phyloP scores from a whole-genome alignment of 2,113 vertebrate species.

The Gavialis gangeticus region DNA sequence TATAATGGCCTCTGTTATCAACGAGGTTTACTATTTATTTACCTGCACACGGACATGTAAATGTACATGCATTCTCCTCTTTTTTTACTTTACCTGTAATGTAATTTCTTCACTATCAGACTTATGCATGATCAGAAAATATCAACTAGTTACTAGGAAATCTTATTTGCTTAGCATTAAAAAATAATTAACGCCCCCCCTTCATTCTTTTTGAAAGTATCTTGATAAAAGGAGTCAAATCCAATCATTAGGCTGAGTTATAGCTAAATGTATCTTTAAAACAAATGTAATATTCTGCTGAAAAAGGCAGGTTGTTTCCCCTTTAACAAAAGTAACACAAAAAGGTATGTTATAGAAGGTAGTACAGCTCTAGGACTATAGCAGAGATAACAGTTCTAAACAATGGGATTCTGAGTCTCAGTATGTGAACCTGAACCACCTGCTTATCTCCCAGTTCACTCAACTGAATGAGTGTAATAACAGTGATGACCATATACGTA shows the following conservation, averaged over 20 bases:
- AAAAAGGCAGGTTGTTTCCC: slow-evolving; percentile 11
- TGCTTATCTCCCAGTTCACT: not conserved
- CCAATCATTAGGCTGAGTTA: slow-evolving; percentile 73
- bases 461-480: not conserved
- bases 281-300: slow-evolving; percentile 48
- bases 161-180: slow-evolving; percentile 75
- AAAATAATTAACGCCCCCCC: slow-evolving; percentile 60
- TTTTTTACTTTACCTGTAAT: slow-evolving; percentile 75
- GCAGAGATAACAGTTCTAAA: not conserved
- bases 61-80: slow-evolving; percentile 69
- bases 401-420: not conserved
- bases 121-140: slow-evolving; percentile 80
- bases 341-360: not conserved
- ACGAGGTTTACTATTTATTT: slow-evolving; percentile 85
- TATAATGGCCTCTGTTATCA: slow-evolving; percentile 85
- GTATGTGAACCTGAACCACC: not conserved
- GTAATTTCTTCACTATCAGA: slow-evolving; percentile 80
- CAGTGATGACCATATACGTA: not conserved
- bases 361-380: not conserved
- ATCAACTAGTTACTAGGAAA: slow-evolving; percentile 77
- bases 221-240: slow-evolving; percentile 72
- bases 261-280: slow-evolving; percentile 66
- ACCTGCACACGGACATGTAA: slow-evolving; percentile 79
- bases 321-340: slow-evolving; percentile 14
- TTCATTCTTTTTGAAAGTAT: slow-evolving; percentile 39